phyloP scores from a whole-genome alignment of 1,140 invertebrate species.

The Pissodes strobi region DNA sequence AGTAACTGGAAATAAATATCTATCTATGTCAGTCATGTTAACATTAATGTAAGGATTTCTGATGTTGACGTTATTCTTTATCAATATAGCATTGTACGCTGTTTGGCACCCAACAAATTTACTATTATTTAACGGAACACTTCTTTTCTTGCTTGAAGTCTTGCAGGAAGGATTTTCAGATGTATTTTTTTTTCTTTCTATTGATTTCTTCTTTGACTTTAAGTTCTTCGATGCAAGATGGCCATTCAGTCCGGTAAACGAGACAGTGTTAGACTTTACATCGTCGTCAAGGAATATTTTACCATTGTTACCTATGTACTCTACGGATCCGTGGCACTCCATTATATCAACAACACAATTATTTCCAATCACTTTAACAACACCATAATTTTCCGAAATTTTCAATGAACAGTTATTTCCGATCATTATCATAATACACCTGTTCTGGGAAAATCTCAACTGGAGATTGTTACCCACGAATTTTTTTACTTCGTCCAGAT shows the following conservation, averaged over 20 bases:
- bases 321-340: slow-evolving; percentile 14
- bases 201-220: no score
- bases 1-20: no score
- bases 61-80: background rate
- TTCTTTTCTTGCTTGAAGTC: background rate
- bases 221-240: background rate
- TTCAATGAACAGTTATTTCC: slow-evolving; percentile 27
- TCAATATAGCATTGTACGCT: background rate
- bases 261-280: slow-evolving; percentile 9
- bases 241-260: slow-evolving; percentile 1
- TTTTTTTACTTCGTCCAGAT: background rate
- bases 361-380: slow-evolving; percentile 31
- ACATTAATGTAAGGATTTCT: background rate
- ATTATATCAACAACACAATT: slow-evolving; percentile 9
- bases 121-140: background rate
- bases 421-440: slow-evolving; percentile 14
- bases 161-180: background rate
- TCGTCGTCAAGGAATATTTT: background rate
- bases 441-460: background rate
- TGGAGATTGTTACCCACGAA: slow-evolving; percentile 12
- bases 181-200: no score
- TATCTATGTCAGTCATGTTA: background rate
- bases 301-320: slow-evolving; percentile 30
- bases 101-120: background rate
- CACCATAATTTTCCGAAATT: slow-evolving; percentile 13